Conservation (phyloP, 1,140 invertebrate species). For the Helicoverpa zea region DNA sequence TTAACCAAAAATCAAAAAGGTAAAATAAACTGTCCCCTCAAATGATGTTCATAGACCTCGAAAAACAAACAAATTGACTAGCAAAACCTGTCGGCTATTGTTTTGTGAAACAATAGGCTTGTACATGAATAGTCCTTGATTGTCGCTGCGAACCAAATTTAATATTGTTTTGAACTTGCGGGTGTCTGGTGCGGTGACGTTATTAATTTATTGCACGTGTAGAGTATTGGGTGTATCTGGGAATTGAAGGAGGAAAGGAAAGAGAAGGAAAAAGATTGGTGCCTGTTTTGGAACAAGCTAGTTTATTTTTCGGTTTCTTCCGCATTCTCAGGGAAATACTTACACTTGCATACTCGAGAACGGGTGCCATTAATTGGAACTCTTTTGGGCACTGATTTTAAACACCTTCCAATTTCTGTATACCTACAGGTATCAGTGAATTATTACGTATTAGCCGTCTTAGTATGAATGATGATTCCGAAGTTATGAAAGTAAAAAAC, state of each 20-base stretch:
- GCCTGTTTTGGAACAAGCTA: too few relatives aligned
- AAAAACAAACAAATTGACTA: slow-evolving; percentile 48
- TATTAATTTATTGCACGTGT: slow-evolving; percentile 6
- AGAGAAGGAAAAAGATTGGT: background rate
- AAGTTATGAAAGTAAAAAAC: too few relatives aligned
- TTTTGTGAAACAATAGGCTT: slow-evolving; percentile 42
- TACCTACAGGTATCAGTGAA: too few relatives aligned
- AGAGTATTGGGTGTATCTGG: too few relatives aligned
- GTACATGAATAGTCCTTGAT: slow-evolving; percentile 51
- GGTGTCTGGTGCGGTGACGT: background rate
- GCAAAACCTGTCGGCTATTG: slow-evolving; percentile 47
- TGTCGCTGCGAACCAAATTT: slow-evolving; percentile 45
- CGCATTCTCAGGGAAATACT: too few relatives aligned
- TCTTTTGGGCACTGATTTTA: too few relatives aligned
- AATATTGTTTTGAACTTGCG: slow-evolving; percentile 44
- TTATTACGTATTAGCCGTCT: too few relatives aligned
- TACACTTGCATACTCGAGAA: too few relatives aligned
- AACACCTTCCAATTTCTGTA: too few relatives aligned
- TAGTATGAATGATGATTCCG: too few relatives aligned
- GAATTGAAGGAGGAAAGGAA: background rate
- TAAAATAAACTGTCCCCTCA: slow-evolving; percentile 26
- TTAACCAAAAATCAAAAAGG: slow-evolving; percentile 13
- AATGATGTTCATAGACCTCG: slow-evolving; percentile 34
- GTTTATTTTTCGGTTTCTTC: too few relatives aligned
- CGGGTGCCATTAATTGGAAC: too few relatives aligned